Evolutionary conservation across 2,797 vertebrate genomes (phyloP).

Genomic region (Stomatorhinus walkeri): DNA sequence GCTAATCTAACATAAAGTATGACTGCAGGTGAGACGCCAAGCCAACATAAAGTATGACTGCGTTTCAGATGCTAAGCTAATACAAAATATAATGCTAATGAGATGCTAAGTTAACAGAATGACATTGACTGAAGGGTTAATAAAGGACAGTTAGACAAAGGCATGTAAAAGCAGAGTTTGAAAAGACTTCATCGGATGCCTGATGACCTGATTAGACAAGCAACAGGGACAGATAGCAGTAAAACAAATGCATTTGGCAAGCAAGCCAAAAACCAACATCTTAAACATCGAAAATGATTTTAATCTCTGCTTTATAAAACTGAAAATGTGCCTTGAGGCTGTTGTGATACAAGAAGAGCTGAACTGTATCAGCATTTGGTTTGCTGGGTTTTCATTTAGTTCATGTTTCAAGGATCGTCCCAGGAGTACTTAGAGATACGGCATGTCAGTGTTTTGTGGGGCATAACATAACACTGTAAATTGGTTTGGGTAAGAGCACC

Average conservation of each 20-base stretch:
- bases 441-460: background rate
- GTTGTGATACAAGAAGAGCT: background rate
- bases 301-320: background rate
- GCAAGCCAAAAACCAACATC: background rate
- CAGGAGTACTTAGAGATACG: background rate
- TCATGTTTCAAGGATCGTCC: background rate
- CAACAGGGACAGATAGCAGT: background rate
- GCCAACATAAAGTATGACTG: background rate
- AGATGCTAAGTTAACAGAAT: background rate
- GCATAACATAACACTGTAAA: background rate
- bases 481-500: background rate
- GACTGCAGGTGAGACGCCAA: background rate
- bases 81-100: background rate
- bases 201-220: background rate
- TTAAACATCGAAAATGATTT: background rate
- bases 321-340: background rate
- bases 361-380: background rate
- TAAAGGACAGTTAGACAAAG: background rate
- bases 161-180: background rate
- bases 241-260: background rate
- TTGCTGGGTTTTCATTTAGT: background rate
- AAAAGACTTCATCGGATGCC: background rate
- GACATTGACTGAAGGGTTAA: background rate
- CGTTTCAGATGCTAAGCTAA: background rate
- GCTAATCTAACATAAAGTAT: background rate